phyloP scores from a whole-genome alignment of 1,140 invertebrate species.

The Onthophagus taurus region DNA sequence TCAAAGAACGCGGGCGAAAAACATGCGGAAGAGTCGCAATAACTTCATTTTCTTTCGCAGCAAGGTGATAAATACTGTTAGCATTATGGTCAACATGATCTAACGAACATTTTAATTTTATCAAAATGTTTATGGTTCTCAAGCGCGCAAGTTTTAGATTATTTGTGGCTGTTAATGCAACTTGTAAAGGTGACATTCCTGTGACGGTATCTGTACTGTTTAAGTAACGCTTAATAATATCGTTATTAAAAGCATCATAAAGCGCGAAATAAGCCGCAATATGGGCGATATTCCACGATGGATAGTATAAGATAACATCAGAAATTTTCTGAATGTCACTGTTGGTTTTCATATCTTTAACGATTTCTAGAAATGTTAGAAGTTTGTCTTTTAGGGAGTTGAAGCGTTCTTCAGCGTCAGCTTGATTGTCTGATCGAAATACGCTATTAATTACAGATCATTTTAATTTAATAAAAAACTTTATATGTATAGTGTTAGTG shows the following conservation, averaged over 20 bases:
- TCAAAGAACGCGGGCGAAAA: conserved; percentile 34
- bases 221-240: conserved; percentile 54
- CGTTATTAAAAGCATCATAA: conserved; percentile 55
- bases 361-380: conserved; percentile 56
- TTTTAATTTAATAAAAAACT: conserved; percentile 56
- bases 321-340: conserved; percentile 50
- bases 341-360: conserved; percentile 50
- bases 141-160: no score
- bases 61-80: conserved; percentile 80
- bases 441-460: conserved; percentile 50
- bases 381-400: conserved; percentile 59
- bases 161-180: conserved; percentile 66
- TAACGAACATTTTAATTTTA: conserved; percentile 57
- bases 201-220: conserved; percentile 56
- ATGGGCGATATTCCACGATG: conserved; percentile 76
- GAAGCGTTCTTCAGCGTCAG: conserved; percentile 58
- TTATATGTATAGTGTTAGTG: conserved; percentile 58
- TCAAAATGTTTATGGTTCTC: conserved; percentile 60
- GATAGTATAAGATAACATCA: conserved; percentile 62
- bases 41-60: conserved; percentile 64
- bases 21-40: conserved; percentile 59
- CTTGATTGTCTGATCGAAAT: conserved; percentile 54
- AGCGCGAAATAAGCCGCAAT: conserved; percentile 68
- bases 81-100: conserved; percentile 63
- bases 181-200: conserved; percentile 72